phyloP scores from a whole-genome alignment of 2,888 invertebrate species.

The Rhorus exstirpatorius region DNA sequence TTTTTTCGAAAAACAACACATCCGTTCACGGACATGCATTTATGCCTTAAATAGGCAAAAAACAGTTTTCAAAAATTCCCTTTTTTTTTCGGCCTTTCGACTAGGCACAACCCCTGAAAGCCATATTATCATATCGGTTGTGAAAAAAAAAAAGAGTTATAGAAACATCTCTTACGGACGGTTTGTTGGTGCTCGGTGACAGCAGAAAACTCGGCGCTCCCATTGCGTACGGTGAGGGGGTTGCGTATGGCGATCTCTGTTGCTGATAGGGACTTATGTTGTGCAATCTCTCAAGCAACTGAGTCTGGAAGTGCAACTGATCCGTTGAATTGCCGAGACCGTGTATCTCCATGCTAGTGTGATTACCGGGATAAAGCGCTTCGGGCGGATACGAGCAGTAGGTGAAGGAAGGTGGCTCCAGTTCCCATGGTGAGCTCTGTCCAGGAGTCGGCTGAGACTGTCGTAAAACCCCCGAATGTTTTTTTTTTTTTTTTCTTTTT shows the following conservation, averaged over 20 bases:
- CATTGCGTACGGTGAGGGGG: conserved; percentile 82
- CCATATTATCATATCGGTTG: neutral
- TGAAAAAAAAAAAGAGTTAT: neutral
- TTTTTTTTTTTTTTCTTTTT: no score
- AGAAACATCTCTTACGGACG: conserved; percentile 73
- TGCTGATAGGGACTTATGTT: conserved; percentile 86
- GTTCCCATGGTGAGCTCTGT: conserved; percentile 83
- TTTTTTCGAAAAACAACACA: no score
- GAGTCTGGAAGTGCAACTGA: conserved; percentile 86
- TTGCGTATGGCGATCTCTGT: conserved; percentile 82
- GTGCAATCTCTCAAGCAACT: conserved; percentile 87
- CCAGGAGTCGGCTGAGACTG: conserved; percentile 77
- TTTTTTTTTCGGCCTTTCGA: no score
- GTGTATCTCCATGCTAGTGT: conserved; percentile 76
- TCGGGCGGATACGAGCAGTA: conserved; percentile 80
- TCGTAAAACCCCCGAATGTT: neutral
- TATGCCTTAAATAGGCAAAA: no score
- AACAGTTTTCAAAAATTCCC: no score
- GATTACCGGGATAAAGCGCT: conserved; percentile 77
- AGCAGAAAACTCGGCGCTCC: conserved; percentile 80
- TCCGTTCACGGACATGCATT: no score
- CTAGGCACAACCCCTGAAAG: no score
- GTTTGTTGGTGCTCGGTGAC: conserved; percentile 79
- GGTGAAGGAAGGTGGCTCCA: conserved; percentile 79
- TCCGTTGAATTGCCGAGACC: conserved; percentile 78